Evolutionary conservation across 2,797 vertebrate species (phyloP).

Genomic region (Clamator glandarius): DNA sequence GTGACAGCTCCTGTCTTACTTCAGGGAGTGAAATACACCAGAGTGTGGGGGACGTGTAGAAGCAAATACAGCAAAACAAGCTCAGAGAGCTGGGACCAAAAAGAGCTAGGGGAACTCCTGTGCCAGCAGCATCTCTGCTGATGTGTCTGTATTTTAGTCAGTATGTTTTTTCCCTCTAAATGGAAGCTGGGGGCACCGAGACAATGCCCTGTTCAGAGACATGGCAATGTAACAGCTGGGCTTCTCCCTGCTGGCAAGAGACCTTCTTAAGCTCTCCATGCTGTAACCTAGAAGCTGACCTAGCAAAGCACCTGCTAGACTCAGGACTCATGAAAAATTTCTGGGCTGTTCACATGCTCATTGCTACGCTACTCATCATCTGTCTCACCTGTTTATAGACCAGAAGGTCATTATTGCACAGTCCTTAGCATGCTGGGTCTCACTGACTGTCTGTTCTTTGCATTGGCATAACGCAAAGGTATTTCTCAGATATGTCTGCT

Average conservation of each 20-base stretch:
- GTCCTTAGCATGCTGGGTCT: background rate
- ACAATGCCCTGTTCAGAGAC: background rate
- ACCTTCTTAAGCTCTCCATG: background rate
- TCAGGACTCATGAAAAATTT: background rate
- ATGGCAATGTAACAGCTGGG: background rate
- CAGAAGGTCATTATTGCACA: background rate
- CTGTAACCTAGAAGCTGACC: background rate
- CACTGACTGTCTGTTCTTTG: background rate
- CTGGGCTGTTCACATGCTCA: background rate
- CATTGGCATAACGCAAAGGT: background rate
- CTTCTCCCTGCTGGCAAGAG: background rate
- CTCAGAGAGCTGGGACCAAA: background rate
- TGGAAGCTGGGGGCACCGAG: background rate
- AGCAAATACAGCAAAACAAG: background rate
- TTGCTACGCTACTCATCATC: background rate
- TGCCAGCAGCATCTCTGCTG: background rate
- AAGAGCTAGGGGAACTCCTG: background rate
- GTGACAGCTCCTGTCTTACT: slow-evolving; percentile 12
- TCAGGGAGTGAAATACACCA: background rate
- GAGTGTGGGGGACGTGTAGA: background rate
- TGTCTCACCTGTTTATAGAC: background rate
- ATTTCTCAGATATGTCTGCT: background rate
- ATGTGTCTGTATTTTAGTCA: background rate
- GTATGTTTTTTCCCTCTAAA: background rate
- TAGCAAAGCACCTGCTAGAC: background rate